These are phyloP conservation scores for Aulostomus chinensis DNA, from an alignment of 2,797 vertebrate genomes.

Conservation along the genomic window DNA sequence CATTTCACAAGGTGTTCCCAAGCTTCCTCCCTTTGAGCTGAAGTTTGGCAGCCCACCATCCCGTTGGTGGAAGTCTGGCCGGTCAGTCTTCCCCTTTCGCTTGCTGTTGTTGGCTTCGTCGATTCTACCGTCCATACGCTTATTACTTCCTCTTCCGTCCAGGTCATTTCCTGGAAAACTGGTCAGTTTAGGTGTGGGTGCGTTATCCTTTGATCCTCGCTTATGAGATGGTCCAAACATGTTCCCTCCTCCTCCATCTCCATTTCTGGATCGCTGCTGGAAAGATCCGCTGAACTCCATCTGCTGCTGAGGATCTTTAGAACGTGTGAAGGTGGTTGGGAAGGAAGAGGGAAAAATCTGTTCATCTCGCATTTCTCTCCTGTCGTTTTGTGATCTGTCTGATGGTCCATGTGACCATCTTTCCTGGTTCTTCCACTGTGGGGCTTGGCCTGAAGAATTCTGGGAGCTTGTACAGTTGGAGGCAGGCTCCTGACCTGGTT, in stretches of 20 bases:
- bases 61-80: slow-evolving; percentile 81
- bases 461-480: slow-evolving; percentile 55
- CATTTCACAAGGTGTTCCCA: slow-evolving; percentile 65
- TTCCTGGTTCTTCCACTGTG: slow-evolving; percentile 85
- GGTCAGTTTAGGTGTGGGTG: slow-evolving; percentile 30
- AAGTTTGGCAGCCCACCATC: slow-evolving; percentile 78
- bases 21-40: slow-evolving; percentile 78
- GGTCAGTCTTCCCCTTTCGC: slow-evolving; percentile 87
- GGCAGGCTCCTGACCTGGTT: slow-evolving; percentile 80
- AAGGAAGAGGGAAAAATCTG: slow-evolving; percentile 71
- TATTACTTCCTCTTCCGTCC: slow-evolving; percentile 60
- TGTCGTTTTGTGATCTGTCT: slow-evolving; percentile 83
- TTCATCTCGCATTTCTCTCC: slow-evolving; percentile 64
- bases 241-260: slow-evolving; percentile 46
- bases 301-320: slow-evolving; percentile 80
- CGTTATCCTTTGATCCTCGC: slow-evolving; percentile 67
- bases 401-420: slow-evolving; percentile 71
- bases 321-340: slow-evolving; percentile 75
- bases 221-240: slow-evolving; percentile 39
- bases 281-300: slow-evolving; percentile 69
- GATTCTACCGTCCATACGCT: slow-evolving; percentile 72
- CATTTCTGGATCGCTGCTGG: slow-evolving; percentile 74
- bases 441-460: slow-evolving; percentile 57
- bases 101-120: slow-evolving; percentile 81
- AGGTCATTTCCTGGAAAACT: slow-evolving; percentile 35